phyloP scores from a whole-genome alignment of 2,888 invertebrate species.

The Amiota mariae region DNA sequence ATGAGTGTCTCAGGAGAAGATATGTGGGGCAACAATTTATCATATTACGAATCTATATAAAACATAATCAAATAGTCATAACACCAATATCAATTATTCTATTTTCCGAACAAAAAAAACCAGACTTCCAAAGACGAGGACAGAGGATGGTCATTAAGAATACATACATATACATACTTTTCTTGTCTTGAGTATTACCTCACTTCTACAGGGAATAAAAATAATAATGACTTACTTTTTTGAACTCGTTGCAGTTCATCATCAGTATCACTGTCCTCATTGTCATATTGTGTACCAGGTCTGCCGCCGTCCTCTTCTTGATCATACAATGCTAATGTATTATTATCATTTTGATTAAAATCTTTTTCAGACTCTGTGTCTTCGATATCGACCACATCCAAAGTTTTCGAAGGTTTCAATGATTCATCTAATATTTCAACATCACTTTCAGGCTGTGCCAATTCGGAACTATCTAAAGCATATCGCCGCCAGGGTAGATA shows the following conservation, averaged over 20 bases:
- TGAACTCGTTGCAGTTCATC: conserved; percentile 68
- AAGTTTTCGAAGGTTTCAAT: conserved; percentile 43
- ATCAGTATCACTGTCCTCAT: conserved; percentile 68
- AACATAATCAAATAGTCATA: too few relatives aligned
- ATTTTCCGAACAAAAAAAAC: neutral
- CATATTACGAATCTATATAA: too few relatives aligned
- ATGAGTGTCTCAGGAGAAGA: too few relatives aligned
- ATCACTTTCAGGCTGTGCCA: conserved; percentile 67
- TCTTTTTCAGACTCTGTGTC: neutral
- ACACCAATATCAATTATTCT: too few relatives aligned
- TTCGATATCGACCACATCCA: conserved; percentile 3
- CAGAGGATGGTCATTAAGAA: neutral
- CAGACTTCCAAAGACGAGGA: too few relatives aligned
- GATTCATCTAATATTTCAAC: conserved; percentile 67
- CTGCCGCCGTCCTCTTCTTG: neutral
- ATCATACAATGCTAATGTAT: conserved; percentile 33
- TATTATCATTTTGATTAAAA: conserved; percentile 9
- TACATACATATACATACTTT: neutral
- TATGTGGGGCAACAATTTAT: too few relatives aligned
- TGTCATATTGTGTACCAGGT: neutral
- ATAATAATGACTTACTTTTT: conserved; percentile 44
- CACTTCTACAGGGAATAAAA: neutral
- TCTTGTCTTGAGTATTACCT: too few relatives aligned
- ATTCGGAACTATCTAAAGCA: conserved; percentile 64
- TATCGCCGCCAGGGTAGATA: conserved; percentile 72